phyloP scores from a whole-genome alignment of 1,140 invertebrate species.

The Rhopalosiphum padi region DNA sequence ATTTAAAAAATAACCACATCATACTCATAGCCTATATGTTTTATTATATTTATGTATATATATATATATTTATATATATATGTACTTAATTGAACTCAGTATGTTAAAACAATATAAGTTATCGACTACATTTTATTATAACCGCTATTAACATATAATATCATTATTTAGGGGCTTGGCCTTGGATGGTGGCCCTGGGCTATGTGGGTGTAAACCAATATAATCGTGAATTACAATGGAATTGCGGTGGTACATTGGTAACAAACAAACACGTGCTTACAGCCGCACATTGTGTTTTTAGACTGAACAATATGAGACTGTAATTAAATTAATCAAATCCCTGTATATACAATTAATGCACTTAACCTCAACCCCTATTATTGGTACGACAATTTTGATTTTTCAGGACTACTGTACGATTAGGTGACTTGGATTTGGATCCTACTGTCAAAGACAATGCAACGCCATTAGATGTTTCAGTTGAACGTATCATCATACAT shows the following conservation, averaged over 20 bases:
- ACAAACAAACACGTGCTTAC: constrained; percentile 32
- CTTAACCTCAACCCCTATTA: no score
- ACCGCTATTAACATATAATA: background rate
- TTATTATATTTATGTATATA: no score
- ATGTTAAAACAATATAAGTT: no score
- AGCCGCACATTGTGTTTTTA: constrained; percentile 44
- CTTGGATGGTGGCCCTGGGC: constrained; percentile 67
- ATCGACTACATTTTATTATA: background rate
- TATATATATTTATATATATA: no score
- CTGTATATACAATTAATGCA: no score
- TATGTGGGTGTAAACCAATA: constrained; percentile 59
- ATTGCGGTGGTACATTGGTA: constrained; percentile 44
- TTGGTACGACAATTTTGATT: background rate
- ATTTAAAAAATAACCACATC: background rate
- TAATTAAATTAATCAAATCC: background rate
- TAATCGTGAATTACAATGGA: constrained; percentile 63
- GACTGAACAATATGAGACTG: background rate
- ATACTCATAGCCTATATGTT: no score
- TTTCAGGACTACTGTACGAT: constrained; percentile 59
- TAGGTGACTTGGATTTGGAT: constrained; percentile 64
- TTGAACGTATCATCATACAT: constrained; percentile 62
- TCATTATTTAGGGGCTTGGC: constrained; percentile 64
- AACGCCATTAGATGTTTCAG: constrained; percentile 62
- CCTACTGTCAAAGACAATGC: constrained; percentile 62
- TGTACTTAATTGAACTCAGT: no score